phyloP scores from a whole-genome alignment of 2,113 vertebrate species.

The Rhegmatorhina hoffmannsi region DNA sequence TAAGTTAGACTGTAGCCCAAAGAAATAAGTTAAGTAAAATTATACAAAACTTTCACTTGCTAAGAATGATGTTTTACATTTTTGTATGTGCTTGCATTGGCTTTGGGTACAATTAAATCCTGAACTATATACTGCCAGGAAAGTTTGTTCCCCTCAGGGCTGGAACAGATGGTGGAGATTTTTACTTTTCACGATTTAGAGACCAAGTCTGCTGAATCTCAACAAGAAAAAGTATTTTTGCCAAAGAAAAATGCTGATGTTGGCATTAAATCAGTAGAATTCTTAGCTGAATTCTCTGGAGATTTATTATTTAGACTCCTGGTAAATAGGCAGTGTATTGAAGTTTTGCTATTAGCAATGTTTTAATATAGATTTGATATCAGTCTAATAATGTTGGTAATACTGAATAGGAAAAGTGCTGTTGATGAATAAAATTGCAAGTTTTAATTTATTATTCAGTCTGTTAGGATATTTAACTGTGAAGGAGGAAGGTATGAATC shows the following conservation, averaged over 20 bases:
- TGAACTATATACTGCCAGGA: neutral
- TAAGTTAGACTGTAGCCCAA: neutral
- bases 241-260: slow-evolving; percentile 25
- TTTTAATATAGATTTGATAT: neutral
- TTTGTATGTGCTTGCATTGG: neutral
- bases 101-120: slow-evolving; percentile 6
- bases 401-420: neutral
- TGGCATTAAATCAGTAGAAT: neutral
- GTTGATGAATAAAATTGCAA: neutral
- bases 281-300: neutral
- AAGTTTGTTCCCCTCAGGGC: neutral
- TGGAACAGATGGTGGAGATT: slow-evolving; percentile 36
- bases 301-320: neutral
- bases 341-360: neutral
- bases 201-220: neutral
- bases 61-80: neutral
- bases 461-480: neutral
- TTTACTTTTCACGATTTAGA: neutral
- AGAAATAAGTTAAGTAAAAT: neutral
- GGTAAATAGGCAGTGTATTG: neutral
- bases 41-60: neutral
- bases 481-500: neutral
- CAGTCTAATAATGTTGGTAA: neutral
- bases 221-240: neutral
- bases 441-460: neutral